phyloP scores from a whole-genome alignment of 2,113 vertebrate genomes.

The Etheostoma cragini region DNA sequence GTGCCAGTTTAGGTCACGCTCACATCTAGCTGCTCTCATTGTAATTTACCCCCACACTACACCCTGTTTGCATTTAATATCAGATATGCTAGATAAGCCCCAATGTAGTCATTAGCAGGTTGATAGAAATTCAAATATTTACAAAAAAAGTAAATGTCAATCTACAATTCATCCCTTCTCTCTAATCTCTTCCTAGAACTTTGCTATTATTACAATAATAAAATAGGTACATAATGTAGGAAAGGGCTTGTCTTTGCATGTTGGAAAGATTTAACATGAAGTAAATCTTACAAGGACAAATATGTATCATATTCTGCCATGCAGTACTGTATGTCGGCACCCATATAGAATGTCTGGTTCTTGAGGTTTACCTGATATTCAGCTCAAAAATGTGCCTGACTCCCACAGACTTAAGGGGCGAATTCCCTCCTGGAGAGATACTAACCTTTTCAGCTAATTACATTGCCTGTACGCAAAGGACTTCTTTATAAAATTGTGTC shows the following conservation, averaged over 20 bases:
- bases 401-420: not conserved
- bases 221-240: not conserved
- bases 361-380: not conserved
- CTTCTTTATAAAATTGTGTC: constrained; percentile 26
- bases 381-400: constrained; percentile 3
- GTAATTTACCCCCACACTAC: constrained; percentile 47
- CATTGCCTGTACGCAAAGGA: constrained; percentile 4
- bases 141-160: constrained; percentile 37
- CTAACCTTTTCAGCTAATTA: constrained; percentile 25
- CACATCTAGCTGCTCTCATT: constrained; percentile 47
- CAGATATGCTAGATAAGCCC: constrained; percentile 70
- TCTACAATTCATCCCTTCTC: not conserved
- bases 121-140: constrained; percentile 71
- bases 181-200: constrained; percentile 23
- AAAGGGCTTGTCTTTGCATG: not conserved
- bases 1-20: constrained; percentile 64
- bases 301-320: not conserved
- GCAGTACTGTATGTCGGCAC: not conserved
- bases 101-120: constrained; percentile 63
- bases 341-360: not conserved
- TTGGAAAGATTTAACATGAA: not conserved
- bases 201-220: not conserved
- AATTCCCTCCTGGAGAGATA: constrained; percentile 12
- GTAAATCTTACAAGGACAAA: constrained; percentile 5
- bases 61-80: constrained; percentile 72